Percentiles rank a stretch among this genome's conserved stretches.
phyloP scores from a whole-genome alignment of 2,113 vertebrate genomes.

The Malurus alboscapulatus region DNA sequence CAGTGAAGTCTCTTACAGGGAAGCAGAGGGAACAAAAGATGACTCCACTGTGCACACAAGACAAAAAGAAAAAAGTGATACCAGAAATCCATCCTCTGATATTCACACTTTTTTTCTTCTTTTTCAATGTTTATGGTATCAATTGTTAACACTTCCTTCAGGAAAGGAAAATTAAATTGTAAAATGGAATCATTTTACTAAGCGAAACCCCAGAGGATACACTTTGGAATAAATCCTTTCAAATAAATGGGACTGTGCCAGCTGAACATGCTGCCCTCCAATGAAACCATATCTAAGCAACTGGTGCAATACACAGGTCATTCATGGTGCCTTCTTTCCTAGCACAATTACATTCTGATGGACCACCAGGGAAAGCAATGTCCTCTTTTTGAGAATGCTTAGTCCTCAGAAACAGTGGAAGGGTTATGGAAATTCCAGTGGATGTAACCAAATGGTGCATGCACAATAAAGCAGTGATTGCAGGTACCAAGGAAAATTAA shows the following conservation, averaged over 20 bases:
- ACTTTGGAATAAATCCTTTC: background rate
- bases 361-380: background rate
- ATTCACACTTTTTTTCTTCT: background rate
- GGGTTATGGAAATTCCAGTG: slow-evolving; percentile 7
- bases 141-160: background rate
- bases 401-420: background rate
- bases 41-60: background rate
- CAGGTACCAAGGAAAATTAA: slow-evolving; percentile 26
- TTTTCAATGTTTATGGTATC: background rate
- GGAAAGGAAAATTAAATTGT: background rate
- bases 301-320: background rate
- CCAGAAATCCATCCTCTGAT: background rate
- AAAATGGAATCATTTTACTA: background rate
- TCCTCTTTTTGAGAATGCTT: background rate
- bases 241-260: background rate
- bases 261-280: background rate
- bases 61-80: background rate
- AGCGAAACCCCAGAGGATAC: background rate
- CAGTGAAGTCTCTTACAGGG: background rate
- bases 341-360: background rate
- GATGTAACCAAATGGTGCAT: background rate
- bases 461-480: slow-evolving; percentile 19
- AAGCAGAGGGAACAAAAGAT: background rate
- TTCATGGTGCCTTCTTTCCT: background rate
- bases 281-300: background rate